Conservation (phyloP, 2,113 vertebrate genomes). For the Myocastor coypus region DNA sequence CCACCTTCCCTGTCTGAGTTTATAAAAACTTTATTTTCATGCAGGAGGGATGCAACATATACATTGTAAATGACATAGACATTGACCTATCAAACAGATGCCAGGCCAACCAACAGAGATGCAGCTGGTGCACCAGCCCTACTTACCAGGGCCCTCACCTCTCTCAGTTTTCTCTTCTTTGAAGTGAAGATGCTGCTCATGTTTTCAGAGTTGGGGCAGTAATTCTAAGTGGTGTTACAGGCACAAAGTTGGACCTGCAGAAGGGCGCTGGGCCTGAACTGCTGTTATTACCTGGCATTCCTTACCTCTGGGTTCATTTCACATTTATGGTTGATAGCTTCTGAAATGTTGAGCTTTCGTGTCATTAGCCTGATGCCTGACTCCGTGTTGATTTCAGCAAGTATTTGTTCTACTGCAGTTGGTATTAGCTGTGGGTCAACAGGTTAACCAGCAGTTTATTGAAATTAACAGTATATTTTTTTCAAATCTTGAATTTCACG, state of each 20-base stretch:
- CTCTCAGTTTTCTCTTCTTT: background rate
- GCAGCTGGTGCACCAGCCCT: background rate
- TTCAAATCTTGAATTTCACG: conserved; percentile 5
- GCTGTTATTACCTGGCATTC: background rate
- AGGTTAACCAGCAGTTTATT: background rate
- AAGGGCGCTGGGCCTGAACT: background rate
- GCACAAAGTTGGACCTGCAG: background rate
- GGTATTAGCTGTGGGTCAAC: background rate
- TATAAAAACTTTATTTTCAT: conserved; percentile 41
- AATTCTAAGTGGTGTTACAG: background rate
- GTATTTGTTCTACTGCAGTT: background rate
- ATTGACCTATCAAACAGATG: background rate
- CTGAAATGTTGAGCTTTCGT: background rate
- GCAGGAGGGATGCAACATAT: background rate
- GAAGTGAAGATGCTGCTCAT: background rate
- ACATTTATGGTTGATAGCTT: background rate
- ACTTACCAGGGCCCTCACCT: background rate
- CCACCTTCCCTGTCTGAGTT: background rate
- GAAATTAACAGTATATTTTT: conserved; percentile 1
- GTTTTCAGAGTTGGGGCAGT: background rate
- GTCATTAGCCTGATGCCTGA: background rate
- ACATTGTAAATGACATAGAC: background rate
- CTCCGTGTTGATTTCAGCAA: background rate
- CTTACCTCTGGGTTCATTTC: background rate
- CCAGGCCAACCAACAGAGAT: background rate